Percentiles rank a stretch among this genome's conserved stretches.
phyloP scores from a whole-genome alignment of 2,797 vertebrate species.

The Karalla daura region DNA sequence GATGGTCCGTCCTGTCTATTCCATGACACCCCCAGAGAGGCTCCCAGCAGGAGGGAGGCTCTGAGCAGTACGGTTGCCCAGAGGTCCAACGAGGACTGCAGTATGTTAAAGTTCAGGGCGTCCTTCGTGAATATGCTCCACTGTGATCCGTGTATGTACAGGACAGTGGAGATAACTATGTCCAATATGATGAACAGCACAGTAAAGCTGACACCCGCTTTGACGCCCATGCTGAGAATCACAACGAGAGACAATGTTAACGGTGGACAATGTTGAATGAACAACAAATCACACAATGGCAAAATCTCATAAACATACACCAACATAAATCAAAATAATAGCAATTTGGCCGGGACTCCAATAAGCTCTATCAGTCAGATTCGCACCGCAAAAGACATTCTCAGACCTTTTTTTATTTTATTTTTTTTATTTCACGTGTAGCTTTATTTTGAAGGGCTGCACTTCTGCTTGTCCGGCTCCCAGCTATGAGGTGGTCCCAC shows the following conservation, averaged over 20 bases:
- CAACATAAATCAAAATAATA: not conserved
- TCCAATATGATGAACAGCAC: constrained; percentile 84
- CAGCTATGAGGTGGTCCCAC: not conserved
- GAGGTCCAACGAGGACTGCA: constrained; percentile 87
- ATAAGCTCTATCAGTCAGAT: not conserved
- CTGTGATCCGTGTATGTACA: constrained; percentile 84
- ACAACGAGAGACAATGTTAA: not conserved
- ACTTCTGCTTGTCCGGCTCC: constrained; percentile 10
- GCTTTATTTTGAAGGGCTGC: constrained; percentile 19
- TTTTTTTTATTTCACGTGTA: not conserved
- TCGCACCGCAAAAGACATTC: not conserved
- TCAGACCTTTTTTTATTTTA: not conserved
- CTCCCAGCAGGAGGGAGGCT: constrained; percentile 88
- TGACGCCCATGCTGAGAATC: constrained; percentile 81
- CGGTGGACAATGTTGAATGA: not conserved
- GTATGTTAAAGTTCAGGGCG: constrained; percentile 85
- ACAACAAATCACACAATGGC: too few relatives aligned
- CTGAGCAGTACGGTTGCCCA: constrained; percentile 90
- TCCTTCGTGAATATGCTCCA: constrained; percentile 82
- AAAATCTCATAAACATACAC: not conserved
- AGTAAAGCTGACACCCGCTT: constrained; percentile 77
- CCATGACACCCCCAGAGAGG: constrained; percentile 86
- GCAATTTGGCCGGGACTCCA: not conserved
- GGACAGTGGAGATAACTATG: constrained; percentile 84
- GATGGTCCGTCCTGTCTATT: constrained; percentile 87